Conservation (phyloP, 2,113 vertebrate species). For the Aviceda subcristata region DNA sequence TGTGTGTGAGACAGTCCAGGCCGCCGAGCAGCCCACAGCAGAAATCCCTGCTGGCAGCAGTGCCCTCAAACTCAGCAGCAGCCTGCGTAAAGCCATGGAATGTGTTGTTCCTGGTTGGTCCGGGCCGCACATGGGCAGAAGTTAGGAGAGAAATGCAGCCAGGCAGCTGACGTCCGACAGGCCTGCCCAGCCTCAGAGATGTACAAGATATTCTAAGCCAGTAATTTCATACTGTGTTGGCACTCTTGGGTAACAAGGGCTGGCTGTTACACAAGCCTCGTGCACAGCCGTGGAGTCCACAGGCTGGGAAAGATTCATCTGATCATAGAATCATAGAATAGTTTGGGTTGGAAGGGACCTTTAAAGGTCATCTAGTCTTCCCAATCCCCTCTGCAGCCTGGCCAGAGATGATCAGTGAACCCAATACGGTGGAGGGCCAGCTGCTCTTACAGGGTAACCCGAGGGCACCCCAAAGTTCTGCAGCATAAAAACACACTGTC, state of each 20-base stretch:
- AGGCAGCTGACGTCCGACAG: neutral
- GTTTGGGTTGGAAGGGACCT: neutral
- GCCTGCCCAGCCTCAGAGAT: neutral
- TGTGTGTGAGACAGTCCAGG: neutral
- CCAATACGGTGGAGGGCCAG: neutral
- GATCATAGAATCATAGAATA: neutral
- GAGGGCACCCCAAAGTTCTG: neutral
- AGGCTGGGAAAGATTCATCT: neutral
- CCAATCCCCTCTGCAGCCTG: neutral
- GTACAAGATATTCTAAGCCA: neutral
- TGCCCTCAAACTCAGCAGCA: neutral
- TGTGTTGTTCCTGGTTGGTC: neutral
- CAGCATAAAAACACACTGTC: neutral
- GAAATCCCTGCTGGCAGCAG: conserved; percentile 13
- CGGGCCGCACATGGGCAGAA: neutral
- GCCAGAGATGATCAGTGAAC: neutral
- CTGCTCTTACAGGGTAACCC: neutral
- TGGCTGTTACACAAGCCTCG: conserved; percentile 19
- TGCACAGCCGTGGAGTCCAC: neutral
- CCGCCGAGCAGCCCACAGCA: neutral
- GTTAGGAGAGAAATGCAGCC: neutral
- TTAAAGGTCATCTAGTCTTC: neutral
- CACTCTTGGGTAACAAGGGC: neutral
- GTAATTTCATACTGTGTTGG: neutral
- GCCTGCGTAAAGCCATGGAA: neutral